These are phyloP conservation scores for Halichondria panicea DNA, from an alignment of 37 sponge, comb jelly and placozoan species.

Conservation along the genomic window DNA sequence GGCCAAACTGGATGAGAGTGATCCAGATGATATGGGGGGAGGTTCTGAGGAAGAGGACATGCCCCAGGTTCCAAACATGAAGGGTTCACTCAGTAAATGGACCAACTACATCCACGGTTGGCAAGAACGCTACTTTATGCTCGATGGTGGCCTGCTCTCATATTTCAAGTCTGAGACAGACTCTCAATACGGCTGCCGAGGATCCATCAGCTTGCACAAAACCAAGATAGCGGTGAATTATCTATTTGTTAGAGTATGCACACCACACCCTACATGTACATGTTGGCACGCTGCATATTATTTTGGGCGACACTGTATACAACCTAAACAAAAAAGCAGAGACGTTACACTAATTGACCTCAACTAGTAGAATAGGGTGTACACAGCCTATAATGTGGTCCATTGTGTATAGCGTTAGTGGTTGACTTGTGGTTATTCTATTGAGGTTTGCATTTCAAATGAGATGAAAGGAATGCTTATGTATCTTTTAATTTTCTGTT, in stretches of 20 bases:
- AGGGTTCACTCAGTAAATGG: slow-evolving; percentile 84
- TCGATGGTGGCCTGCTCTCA: slow-evolving; percentile 73
- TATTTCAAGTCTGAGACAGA: slow-evolving; percentile 92
- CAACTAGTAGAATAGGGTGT: no score
- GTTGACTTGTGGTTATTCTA: no score
- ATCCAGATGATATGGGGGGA: not conserved
- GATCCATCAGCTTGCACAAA: slow-evolving; percentile 80
- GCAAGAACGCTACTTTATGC: slow-evolving; percentile 88
- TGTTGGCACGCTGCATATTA: no score
- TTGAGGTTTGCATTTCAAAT: no score
- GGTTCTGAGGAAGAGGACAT: slow-evolving; percentile 45
- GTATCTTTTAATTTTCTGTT: not conserved
- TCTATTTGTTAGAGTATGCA: not conserved
- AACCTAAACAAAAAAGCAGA: no score
- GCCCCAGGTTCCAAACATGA: slow-evolving; percentile 23
- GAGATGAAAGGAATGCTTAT: not conserved
- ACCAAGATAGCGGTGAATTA: slow-evolving; percentile 62
- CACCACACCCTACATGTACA: no score
- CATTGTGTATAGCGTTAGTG: no score
- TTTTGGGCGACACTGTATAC: no score
- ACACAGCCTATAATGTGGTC: no score
- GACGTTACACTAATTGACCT: no score
- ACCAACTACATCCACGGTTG: slow-evolving; percentile 95
- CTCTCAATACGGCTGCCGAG: slow-evolving; percentile 84
- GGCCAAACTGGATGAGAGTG: slow-evolving; percentile 17